These are phyloP conservation scores for Saccopteryx bilineata DNA, from an alignment of 2,113 vertebrate genomes.

Conservation along the genomic window DNA sequence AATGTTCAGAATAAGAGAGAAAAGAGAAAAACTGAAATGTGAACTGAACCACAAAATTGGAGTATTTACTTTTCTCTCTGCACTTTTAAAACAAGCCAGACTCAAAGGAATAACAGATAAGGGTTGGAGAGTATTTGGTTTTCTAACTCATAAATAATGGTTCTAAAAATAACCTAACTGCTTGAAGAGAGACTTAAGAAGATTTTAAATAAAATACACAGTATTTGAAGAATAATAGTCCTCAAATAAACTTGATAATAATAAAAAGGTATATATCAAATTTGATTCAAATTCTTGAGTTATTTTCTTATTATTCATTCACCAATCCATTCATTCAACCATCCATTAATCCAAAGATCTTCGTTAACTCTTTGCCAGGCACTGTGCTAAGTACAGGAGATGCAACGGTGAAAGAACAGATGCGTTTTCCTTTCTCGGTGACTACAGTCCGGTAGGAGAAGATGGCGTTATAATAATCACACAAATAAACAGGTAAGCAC, in stretches of 20 bases:
- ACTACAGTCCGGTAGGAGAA: background rate
- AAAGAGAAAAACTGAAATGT: constrained; percentile 56
- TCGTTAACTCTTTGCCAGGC: background rate
- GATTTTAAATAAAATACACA: constrained; percentile 53
- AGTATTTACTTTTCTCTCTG: constrained; percentile 24
- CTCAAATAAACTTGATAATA: background rate
- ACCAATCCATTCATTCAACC: background rate
- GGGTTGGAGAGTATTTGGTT: background rate
- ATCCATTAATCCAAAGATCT: background rate
- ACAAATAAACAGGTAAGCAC: background rate
- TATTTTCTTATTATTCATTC: constrained; percentile 17
- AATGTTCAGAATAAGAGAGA: constrained; percentile 59
- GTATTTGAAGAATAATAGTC: background rate
- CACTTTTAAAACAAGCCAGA: constrained; percentile 52
- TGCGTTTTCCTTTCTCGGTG: background rate
- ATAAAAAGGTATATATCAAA: background rate
- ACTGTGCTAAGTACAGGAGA: background rate
- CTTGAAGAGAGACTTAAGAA: background rate
- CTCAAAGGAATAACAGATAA: constrained; percentile 57
- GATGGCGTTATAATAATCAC: background rate
- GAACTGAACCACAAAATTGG: constrained; percentile 71
- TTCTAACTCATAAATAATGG: background rate
- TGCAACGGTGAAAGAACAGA: background rate
- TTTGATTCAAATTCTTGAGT: background rate
- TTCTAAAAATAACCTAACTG: constrained; percentile 45